Conservation (phyloP, 92 coral and sea anemone genomes). For the Porites cylindrica region DNA sequence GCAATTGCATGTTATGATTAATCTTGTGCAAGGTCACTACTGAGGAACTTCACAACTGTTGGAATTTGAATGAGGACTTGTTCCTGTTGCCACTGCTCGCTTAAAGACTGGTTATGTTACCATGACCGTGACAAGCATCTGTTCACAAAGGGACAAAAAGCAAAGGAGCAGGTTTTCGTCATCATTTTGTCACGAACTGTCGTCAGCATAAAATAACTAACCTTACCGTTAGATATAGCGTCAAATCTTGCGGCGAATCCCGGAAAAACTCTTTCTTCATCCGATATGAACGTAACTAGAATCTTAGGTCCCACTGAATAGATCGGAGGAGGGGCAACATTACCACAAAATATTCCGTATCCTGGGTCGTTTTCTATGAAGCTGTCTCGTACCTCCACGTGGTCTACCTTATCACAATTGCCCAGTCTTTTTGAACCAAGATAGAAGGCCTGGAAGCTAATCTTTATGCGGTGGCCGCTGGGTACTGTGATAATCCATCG, state of each 20-base stretch:
- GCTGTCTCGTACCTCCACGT: slow-evolving; percentile 44
- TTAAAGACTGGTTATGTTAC: too few species aligned
- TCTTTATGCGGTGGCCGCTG: slow-evolving; percentile 45
- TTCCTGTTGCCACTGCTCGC: too few species aligned
- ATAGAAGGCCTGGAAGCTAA: slow-evolving; percentile 23
- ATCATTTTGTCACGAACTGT: background rate
- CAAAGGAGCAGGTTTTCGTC: too few species aligned
- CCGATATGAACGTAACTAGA: slow-evolving; percentile 25
- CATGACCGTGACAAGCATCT: too few species aligned
- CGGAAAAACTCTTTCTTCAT: background rate
- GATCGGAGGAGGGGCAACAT: slow-evolving; percentile 16
- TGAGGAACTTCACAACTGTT: too few species aligned
- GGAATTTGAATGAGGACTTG: too few species aligned
- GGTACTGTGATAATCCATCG: slow-evolving; percentile 53
- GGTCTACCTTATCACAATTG: slow-evolving; percentile 16
- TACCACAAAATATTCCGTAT: slow-evolving; percentile 36
- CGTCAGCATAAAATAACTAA: background rate
- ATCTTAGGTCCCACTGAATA: slow-evolving; percentile 37
- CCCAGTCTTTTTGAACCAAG: slow-evolving; percentile 23
- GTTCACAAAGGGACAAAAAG: too few species aligned
- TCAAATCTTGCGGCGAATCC: slow-evolving; percentile 35
- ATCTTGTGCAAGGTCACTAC: too few species aligned
- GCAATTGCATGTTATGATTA: too few species aligned
- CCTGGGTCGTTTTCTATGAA: slow-evolving; percentile 31
- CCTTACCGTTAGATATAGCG: slow-evolving; percentile 35